Evolutionary conservation across 2,888 invertebrate genomes (phyloP), one percentile per base, ranked within the genome.

Genomic region (Acanthosepion lycidas): DNA sequence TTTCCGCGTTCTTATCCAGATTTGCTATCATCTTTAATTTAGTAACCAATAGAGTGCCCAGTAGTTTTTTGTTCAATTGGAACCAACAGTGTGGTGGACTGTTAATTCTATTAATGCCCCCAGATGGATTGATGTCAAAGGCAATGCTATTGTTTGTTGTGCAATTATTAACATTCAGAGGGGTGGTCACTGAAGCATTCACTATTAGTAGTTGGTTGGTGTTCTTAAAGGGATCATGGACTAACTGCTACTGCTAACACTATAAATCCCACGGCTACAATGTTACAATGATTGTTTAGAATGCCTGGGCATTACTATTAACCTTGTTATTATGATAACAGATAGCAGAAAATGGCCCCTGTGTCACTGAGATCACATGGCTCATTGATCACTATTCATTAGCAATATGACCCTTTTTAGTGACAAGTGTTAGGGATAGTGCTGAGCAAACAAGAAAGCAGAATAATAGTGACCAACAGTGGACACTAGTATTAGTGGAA

Each of bases 261-360:
- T 78, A 78, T 78, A 78, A 78, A 78, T 78, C 78, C 78, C 78
- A n/a, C 9, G 78, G 78, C 78, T 78, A 78, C 78, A 78, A 78
- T 78, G 78, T n/a, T 78, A 78, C 78, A 78, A 8, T n/a, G 78
- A 78, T 78, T 78, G 78, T 78, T 78, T n/a, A 78, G 78, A 78
- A n/a, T 78, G 78, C 9, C 78, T 78, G 78, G 78, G 78, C n/a
- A 78, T 78, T 78, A 78, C 23, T 59, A 59, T 59, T 59, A 78
- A 78, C 78, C 78, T n/a, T 78, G n/a, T 78, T 78, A 78, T 78
- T 78, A 78, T 78, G 78, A 78, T 78, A 78, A 78, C 78, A 78
- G 78, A 78, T 78, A 78, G 78, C 78, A 78, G 78, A 78, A 78
- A 78, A 78, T 78, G 78, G 78, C 78, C n/a, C 78, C n/a, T 9